These are phyloP conservation scores for Hippoglossus stenolepis DNA, from an alignment of 2,113 vertebrate species.

Conservation along the genomic window DNA sequence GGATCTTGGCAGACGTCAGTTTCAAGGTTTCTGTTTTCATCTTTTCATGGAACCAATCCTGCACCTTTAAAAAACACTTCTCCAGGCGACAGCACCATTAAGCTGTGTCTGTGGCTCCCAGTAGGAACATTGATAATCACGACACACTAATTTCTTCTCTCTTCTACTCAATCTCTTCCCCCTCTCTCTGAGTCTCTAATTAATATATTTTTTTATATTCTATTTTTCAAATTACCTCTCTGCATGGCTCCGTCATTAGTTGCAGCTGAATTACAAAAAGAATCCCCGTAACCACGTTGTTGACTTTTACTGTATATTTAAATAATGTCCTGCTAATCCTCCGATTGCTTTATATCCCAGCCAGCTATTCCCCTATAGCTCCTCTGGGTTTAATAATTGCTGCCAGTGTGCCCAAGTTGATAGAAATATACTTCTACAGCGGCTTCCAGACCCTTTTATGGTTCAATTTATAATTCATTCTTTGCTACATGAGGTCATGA, in stretches of 20 bases:
- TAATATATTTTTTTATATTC: conserved; percentile 36
- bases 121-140: conserved; percentile 17
- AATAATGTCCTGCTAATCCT: conserved; percentile 27
- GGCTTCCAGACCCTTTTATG: conserved; percentile 20
- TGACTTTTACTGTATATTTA: conserved; percentile 40
- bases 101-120: conserved; percentile 28
- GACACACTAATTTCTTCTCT: conserved; percentile 5
- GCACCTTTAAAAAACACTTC: conserved; percentile 4
- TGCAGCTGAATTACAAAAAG: conserved; percentile 31
- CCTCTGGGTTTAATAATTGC: conserved; percentile 22
- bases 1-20: conserved; percentile 35
- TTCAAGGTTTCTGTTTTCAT: conserved; percentile 36
- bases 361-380: background rate
- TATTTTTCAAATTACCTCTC: conserved; percentile 50
- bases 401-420: conserved; percentile 13
- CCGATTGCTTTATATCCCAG: conserved; percentile 20
- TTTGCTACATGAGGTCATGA: conserved; percentile 49
- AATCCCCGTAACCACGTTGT: conserved; percentile 14
- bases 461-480: conserved; percentile 58
- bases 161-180: background rate
- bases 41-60: background rate
- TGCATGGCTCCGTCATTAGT: conserved; percentile 23
- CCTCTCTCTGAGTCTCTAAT: conserved; percentile 20
- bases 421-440: conserved; percentile 20
- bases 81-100: conserved; percentile 1